These are phyloP conservation scores for Tokudaia tokunoshimensis DNA, from an alignment of 2,797 vertebrate species.

Conservation along the genomic window DNA sequence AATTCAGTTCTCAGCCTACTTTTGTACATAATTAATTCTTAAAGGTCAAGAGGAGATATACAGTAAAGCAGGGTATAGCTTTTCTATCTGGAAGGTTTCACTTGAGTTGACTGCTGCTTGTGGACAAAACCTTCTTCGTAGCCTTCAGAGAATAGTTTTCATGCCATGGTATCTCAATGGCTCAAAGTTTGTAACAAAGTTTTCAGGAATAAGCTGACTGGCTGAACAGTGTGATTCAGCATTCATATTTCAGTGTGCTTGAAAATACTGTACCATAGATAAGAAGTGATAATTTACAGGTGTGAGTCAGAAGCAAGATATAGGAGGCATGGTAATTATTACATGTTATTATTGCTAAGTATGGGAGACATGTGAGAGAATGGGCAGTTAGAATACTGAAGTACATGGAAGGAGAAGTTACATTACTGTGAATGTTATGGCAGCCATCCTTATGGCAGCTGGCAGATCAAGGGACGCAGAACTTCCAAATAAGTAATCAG, in stretches of 20 bases:
- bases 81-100: background rate
- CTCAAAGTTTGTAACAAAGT: background rate
- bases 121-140: background rate
- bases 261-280: background rate
- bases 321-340: background rate
- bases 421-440: background rate
- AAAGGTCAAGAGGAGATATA: background rate
- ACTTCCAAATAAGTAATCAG: too few relatives aligned
- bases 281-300: background rate
- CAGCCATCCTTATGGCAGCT: background rate
- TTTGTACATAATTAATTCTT: background rate
- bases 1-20: background rate
- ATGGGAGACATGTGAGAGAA: background rate
- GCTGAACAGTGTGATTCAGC: background rate
- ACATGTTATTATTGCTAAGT: background rate
- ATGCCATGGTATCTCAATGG: background rate
- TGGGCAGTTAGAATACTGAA: background rate
- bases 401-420: background rate
- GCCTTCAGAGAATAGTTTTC: background rate
- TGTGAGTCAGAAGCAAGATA: background rate
- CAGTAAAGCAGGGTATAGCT: background rate
- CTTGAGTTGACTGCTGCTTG: background rate
- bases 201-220: background rate
- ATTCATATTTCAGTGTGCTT: background rate
- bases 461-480: background rate